Percentiles rank a stretch among this genome's conserved stretches.
phyloP scores from a whole-genome alignment of 2,888 invertebrate species.

The Diabrotica balteata region DNA sequence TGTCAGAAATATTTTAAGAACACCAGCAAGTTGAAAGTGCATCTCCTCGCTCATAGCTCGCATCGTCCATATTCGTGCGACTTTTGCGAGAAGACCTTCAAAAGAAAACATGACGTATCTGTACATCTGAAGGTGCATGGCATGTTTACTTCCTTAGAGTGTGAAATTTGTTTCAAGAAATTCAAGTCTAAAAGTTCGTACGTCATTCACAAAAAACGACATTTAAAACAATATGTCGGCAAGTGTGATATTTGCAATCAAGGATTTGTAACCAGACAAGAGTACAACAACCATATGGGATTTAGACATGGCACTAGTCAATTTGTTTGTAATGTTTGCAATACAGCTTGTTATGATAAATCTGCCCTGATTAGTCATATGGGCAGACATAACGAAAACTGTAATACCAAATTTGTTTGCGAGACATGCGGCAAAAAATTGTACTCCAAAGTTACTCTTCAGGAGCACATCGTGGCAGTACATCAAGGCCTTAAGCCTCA shows the following conservation, averaged over 20 bases:
- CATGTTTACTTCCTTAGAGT: constrained; percentile 45
- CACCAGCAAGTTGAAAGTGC: constrained; percentile 60
- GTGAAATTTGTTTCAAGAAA: constrained; percentile 66
- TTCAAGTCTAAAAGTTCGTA: constrained; percentile 53
- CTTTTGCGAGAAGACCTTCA: constrained; percentile 43
- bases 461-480: constrained; percentile 6
- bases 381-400: constrained; percentile 45
- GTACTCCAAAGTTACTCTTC: constrained; percentile 5
- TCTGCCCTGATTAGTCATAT: constrained; percentile 47
- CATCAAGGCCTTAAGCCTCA: constrained; percentile 10
- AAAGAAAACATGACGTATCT: constrained; percentile 38
- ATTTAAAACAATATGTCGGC: constrained; percentile 64
- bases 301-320: constrained; percentile 46
- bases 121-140: constrained; percentile 41
- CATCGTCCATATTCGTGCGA: constrained; percentile 57
- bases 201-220: constrained; percentile 64
- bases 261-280: constrained; percentile 49
- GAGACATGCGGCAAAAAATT: constrained; percentile 39
- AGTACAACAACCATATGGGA: constrained; percentile 49
- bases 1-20: constrained; percentile 58
- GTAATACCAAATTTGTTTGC: constrained; percentile 45
- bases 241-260: constrained; percentile 57
- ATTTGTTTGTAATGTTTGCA: constrained; percentile 49
- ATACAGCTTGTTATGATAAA: constrained; percentile 48
- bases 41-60: constrained; percentile 64